Conservation (phyloP, 2,797 vertebrate species). For the Anguilla obscura region DNA sequence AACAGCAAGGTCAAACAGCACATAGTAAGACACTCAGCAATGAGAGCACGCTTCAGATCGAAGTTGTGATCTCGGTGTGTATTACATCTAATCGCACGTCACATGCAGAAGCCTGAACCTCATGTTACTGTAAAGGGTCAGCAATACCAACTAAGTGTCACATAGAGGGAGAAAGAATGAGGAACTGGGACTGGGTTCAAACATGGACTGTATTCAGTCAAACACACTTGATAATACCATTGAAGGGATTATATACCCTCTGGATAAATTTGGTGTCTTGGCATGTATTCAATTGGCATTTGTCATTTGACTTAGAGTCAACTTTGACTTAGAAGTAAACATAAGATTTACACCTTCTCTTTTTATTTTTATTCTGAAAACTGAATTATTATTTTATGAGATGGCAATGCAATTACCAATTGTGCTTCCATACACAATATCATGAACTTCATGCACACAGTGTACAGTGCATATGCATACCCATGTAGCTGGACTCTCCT, state of each 20-base stretch:
- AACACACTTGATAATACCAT: background rate
- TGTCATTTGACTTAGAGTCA: background rate
- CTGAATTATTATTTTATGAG: background rate
- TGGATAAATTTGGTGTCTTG: background rate
- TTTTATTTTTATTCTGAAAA: background rate
- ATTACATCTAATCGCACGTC: background rate
- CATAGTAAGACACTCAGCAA: background rate
- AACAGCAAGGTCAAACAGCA: background rate
- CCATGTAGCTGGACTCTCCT: background rate
- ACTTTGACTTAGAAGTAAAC: background rate
- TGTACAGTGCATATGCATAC: background rate
- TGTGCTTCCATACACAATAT: background rate
- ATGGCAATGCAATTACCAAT: background rate
- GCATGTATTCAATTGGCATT: background rate
- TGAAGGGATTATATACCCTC: background rate
- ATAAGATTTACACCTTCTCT: background rate
- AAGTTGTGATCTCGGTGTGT: background rate
- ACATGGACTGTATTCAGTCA: background rate
- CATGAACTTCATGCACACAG: background rate
- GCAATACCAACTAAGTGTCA: background rate
- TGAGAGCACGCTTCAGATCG: background rate
- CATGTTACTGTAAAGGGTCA: background rate
- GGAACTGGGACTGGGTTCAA: background rate
- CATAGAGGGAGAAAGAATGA: background rate
- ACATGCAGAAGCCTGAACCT: background rate